phyloP scores from a whole-genome alignment of 2,888 invertebrate species.

The Dendrolimus pini region DNA sequence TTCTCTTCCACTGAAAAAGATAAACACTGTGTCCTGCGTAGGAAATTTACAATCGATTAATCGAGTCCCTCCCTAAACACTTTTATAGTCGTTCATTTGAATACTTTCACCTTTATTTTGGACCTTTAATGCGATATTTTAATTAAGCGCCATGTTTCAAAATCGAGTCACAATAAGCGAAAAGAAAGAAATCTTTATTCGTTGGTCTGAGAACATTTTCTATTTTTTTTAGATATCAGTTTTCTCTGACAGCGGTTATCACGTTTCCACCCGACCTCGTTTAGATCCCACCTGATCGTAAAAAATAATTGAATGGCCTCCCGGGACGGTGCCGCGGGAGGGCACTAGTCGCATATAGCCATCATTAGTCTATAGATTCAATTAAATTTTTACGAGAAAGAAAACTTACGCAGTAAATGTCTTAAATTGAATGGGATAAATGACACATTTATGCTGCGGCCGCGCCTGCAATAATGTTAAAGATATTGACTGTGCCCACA shows the following conservation, averaged over 20 bases:
- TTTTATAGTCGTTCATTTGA: not conserved
- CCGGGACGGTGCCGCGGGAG: slow-evolving; percentile 27
- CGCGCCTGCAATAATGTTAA: too few relatives aligned
- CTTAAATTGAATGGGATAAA: too few relatives aligned
- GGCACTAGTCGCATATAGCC: not conserved
- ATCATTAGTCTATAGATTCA: not conserved
- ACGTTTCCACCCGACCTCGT: slow-evolving; percentile 48
- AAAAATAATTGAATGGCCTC: slow-evolving; percentile 70
- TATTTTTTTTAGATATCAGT: slow-evolving; percentile 5
- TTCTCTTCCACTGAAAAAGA: not conserved
- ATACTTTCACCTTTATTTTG: not conserved
- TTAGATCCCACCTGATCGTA: slow-evolving; percentile 63
- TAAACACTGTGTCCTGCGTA: not conserved
- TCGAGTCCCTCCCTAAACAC: not conserved
- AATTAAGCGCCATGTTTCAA: too few relatives aligned
- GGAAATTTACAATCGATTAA: not conserved
- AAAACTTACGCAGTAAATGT: too few relatives aligned
- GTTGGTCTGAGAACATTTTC: not conserved
- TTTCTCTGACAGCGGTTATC: slow-evolving; percentile 13
- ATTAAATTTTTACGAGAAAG: not conserved
- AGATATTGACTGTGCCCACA: too few relatives aligned
- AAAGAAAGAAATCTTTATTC: too few relatives aligned
- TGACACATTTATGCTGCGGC: too few relatives aligned
- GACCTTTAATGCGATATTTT: too few relatives aligned
- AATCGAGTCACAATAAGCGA: too few relatives aligned